Conservation (phyloP, 2,113 vertebrate genomes). For the Thermophis baileyi region DNA sequence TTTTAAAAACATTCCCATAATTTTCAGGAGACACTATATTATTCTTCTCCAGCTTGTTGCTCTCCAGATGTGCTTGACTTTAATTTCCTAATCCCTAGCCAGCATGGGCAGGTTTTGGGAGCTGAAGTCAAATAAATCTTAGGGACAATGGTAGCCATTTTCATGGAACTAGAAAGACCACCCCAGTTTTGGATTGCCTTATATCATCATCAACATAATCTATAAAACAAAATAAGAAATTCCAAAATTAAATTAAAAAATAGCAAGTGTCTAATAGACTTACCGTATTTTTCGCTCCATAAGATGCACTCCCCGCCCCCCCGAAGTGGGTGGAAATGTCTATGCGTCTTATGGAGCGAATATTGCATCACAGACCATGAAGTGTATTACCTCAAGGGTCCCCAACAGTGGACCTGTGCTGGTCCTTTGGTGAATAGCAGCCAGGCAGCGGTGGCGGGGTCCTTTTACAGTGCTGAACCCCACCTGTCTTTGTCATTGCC, state of each 20-base stretch:
- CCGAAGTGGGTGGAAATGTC: too few species aligned
- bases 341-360: too few species aligned
- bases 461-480: too few species aligned
- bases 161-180: not conserved
- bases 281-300: too few species aligned
- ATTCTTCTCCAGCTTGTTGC: not conserved
- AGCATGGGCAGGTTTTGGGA: not conserved
- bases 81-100: not conserved
- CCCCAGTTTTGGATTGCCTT: not conserved
- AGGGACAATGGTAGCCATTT: not conserved
- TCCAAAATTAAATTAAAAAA: not conserved
- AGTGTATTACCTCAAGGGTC: too few species aligned
- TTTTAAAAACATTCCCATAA: not conserved
- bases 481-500: too few species aligned
- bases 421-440: too few species aligned
- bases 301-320: too few species aligned
- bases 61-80: not conserved
- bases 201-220: not conserved
- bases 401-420: too few species aligned
- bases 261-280: not conserved
- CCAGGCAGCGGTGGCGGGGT: too few species aligned
- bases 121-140: not conserved
- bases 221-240: not conserved
- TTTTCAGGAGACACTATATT: not conserved
- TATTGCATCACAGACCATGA: too few species aligned